Conservation (phyloP, 2,797 vertebrate genomes). For the Argentina silus region DNA sequence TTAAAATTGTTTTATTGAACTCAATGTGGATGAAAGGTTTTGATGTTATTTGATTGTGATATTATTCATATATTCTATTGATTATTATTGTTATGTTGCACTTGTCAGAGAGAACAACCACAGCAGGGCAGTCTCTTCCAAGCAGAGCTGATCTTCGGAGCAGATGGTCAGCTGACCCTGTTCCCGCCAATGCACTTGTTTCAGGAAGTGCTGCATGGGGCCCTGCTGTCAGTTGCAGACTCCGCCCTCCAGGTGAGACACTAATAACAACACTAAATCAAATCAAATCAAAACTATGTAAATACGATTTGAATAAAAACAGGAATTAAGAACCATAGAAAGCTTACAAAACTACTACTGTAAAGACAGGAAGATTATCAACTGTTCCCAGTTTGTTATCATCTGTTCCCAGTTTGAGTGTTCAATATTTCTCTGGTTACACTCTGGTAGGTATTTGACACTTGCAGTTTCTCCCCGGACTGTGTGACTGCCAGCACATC, state of each 20-base stretch:
- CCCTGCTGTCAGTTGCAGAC: slow-evolving; percentile 58
- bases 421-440: slow-evolving; percentile 16
- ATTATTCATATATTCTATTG: not conserved
- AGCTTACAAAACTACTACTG: not conserved
- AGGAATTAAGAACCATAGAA: not conserved
- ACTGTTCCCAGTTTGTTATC: not conserved
- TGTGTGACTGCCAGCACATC: not conserved
- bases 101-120: slow-evolving; percentile 52
- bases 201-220: slow-evolving; percentile 60
- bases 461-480: slow-evolving; percentile 54
- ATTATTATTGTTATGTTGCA: slow-evolving; percentile 1
- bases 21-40: not conserved
- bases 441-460: slow-evolving; percentile 71
- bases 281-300: not conserved
- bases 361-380: not conserved
- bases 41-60: not conserved
- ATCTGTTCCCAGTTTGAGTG: not conserved
- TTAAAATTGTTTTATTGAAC: too few relatives aligned
- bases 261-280: not conserved
- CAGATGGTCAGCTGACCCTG: slow-evolving; percentile 58
- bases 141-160: slow-evolving; percentile 69
- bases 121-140: slow-evolving; percentile 61
- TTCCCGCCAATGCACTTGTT: slow-evolving; percentile 72
- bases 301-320: not conserved
- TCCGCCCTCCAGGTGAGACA: slow-evolving; percentile 64